Conservation (phyloP, 2,888 invertebrate genomes). For the Sympetrum striolatum region DNA sequence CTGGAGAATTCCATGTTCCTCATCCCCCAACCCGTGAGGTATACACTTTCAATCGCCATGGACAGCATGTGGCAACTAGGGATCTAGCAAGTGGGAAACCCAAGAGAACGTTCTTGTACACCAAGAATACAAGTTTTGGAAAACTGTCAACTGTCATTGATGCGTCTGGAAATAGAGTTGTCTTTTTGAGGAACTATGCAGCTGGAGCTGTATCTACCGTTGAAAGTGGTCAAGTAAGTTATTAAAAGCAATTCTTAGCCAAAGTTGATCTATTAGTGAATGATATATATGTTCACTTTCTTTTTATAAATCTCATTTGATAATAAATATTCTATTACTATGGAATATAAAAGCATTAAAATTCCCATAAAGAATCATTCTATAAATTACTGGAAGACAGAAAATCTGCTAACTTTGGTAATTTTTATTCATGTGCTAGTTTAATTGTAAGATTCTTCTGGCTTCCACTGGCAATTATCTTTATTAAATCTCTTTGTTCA, state of each 20-base stretch:
- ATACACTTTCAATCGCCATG: slow-evolving; percentile 92
- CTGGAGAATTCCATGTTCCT: slow-evolving; percentile 91
- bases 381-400: too few species aligned
- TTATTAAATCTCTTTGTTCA: too few species aligned
- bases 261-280: not conserved
- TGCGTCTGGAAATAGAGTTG: slow-evolving; percentile 91
- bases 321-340: not conserved
- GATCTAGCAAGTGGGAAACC: slow-evolving; percentile 94
- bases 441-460: too few species aligned
- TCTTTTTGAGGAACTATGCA: slow-evolving; percentile 84
- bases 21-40: slow-evolving; percentile 93
- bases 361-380: too few species aligned
- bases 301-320: not conserved
- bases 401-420: too few species aligned
- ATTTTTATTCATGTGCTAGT: too few species aligned
- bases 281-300: not conserved
- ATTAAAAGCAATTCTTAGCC: not conserved
- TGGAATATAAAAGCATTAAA: too few species aligned
- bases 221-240: slow-evolving; percentile 64
- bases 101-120: slow-evolving; percentile 94
- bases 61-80: slow-evolving; percentile 94
- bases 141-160: slow-evolving; percentile 93
- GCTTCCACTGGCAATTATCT: too few species aligned
- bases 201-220: slow-evolving; percentile 90
- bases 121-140: slow-evolving; percentile 95